Base-by-base conservation (phyloP, 2,888 invertebrate genomes). In the Ormyrus nitidulus region DNA sequence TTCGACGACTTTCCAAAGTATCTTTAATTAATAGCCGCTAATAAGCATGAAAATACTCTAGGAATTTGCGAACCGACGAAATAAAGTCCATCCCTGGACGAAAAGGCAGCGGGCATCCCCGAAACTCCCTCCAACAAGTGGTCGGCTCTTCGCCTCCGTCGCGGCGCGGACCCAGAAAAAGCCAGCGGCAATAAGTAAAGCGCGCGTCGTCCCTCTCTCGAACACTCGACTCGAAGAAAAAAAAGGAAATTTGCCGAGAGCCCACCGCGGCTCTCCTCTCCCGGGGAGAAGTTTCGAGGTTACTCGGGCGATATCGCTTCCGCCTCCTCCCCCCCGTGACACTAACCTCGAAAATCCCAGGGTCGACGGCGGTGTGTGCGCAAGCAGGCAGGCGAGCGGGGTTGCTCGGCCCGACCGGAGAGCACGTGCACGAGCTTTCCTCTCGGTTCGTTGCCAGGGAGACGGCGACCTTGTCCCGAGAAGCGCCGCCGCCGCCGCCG, bases 401-500 rank as follows among this genome's bases (percentile, higher is more conserved):
- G 69, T 77, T 68, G 75, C 56, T 77, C 75, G 79, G 80, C 69
- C 65, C 69, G 77, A 54, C 61, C 84, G 82, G 83, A 83, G 84
- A 13, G 84, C 90, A 89, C 89, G 89, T 89, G 90, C 88, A 34
- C 34, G n/a, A 34, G 44, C 51, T 51, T 85, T 84, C 72, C 62
- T 62, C 73, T 73, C 49, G 70, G 65, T 62, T 84, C 86, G 90
- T 89, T 88, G 88, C 89, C 86, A 90, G 83, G 89, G 89, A 86
- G 85, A 90, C 90, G 86, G 82, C 87, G 89, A 88, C 89, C 90
- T 89, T 90, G 89, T 87, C 89, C 89, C 88, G 86, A 34, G 34
- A 4, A 34, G 49, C 66, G 66, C 58, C 34, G 34, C 34, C 19
- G 19, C 19, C 19, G 19, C 53, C 54, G 49, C 54, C 53, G 19